Percentiles rank a stretch among this genome's conserved stretches.
Evolutionary conservation across 2,888 invertebrate genomes (phyloP).

Genomic region (Fissipunctia ypsillon): DNA sequence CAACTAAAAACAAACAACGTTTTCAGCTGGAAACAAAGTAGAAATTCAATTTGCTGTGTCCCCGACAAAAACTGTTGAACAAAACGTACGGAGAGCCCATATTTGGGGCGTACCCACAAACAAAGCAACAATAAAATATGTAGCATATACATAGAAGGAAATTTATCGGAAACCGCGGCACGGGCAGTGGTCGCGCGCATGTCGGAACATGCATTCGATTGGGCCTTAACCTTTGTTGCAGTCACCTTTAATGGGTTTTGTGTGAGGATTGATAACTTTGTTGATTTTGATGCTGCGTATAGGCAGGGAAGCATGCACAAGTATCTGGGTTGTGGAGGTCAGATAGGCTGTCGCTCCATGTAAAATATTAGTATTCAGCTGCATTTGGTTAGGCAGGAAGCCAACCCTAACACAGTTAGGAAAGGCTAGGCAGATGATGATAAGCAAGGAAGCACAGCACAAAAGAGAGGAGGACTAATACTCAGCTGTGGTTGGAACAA

Average conservation of each 20-base stretch:
- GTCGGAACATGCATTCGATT: conserved; percentile 75
- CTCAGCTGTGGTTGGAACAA: neutral
- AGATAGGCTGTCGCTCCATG: too few relatives aligned
- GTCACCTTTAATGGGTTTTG: conserved; percentile 29
- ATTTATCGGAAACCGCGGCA: conserved; percentile 83
- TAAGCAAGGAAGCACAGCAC: too few relatives aligned
- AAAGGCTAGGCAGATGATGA: too few relatives aligned
- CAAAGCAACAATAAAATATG: conserved; percentile 82
- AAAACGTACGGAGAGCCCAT: conserved; percentile 69
- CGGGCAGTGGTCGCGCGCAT: conserved; percentile 73
- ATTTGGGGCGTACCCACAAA: conserved; percentile 75
- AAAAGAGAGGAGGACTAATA: neutral
- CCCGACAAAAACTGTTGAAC: conserved; percentile 73
- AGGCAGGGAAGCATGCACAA: too few relatives aligned
- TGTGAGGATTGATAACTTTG: conserved; percentile 17
- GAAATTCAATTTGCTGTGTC: conserved; percentile 78
- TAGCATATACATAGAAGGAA: conserved; percentile 69
- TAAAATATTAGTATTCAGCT: too few relatives aligned
- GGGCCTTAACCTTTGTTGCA: conserved; percentile 69
- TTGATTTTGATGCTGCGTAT: neutral
- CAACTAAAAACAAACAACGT: conserved; percentile 61
- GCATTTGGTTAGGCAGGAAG: too few relatives aligned
- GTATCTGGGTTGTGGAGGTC: too few relatives aligned
- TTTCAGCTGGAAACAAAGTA: conserved; percentile 67
- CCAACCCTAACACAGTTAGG: too few relatives aligned